phyloP scores from a whole-genome alignment of 2,888 invertebrate species.

The Caenorhabditis drosophilae region DNA sequence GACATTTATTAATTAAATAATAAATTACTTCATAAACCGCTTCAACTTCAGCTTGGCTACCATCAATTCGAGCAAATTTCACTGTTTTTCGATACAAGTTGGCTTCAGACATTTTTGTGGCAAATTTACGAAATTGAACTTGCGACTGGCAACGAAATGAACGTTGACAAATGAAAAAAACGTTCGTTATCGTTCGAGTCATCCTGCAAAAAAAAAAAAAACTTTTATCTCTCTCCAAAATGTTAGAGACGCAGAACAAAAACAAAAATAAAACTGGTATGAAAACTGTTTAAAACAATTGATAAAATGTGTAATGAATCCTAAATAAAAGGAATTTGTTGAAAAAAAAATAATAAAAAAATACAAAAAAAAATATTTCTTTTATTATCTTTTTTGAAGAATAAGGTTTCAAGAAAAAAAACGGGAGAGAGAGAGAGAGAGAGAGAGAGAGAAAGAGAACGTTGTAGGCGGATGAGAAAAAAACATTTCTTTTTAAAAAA shows the following conservation, averaged over 20 bases:
- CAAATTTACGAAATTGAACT: background rate
- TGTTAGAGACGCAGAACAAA: background rate
- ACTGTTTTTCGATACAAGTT: slow-evolving; percentile 17
- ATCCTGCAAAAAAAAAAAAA: background rate
- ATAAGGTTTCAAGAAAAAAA: too few relatives aligned
- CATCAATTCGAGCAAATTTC: slow-evolving; percentile 11
- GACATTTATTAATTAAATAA: background rate
- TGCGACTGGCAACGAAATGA: background rate
- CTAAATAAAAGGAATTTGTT: too few relatives aligned
- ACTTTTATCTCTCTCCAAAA: background rate
- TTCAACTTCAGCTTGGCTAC: slow-evolving; percentile 11
- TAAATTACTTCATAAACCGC: slow-evolving; percentile 26
- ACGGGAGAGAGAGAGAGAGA: too few relatives aligned
- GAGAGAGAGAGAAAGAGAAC: too few relatives aligned
- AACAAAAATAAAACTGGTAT: background rate
- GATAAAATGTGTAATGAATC: background rate
- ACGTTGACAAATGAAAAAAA: too few relatives aligned
- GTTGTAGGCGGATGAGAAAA: too few relatives aligned
- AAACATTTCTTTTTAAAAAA: too few relatives aligned
- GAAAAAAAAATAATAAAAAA: too few relatives aligned
- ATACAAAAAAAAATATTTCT: too few relatives aligned
- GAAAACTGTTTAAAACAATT: background rate
- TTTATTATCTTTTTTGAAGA: too few relatives aligned
- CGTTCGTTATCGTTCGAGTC: too few relatives aligned
- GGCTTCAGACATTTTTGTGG: slow-evolving; percentile 11